Base-by-base conservation (phyloP, 2,113 vertebrate genomes). In the Pituophis catenifer region DNA sequence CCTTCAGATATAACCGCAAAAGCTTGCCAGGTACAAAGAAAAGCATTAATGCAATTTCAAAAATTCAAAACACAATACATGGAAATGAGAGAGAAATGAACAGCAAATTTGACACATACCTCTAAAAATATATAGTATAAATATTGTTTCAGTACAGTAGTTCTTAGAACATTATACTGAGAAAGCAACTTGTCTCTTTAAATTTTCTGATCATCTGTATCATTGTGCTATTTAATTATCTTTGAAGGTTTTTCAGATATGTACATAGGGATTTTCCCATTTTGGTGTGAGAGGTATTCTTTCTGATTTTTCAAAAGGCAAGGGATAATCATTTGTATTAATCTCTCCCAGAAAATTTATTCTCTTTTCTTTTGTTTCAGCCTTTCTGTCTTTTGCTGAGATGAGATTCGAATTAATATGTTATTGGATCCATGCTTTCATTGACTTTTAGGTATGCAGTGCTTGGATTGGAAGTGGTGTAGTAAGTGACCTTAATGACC, bases 1-100 rank as follows among this genome's bases (percentile, higher is more conserved):
- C 99, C 99, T 0, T 99, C 99, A 11, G 99, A 99, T 97, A 99
- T 99, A 96, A 99, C 98, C 59, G 99, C 99, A 44, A 99, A 99
- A 97, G 99, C 99, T 89, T 99, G 99, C 96, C 99, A 99, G 99
- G 99, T 99, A 98, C 95, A 91, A 89, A 93, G 86, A 92, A 93
- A 94, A 50, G n/a, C 12, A 48, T 91, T 94, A 94, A 95, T 75
- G 57, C 91, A 93, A 54, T 21, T 26, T 2, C 89, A 81, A 21
- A 44, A 90, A 33, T 94, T 89, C 2, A 48, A 93, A 92, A 94
- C 93, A 11, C 33, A 93, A 5, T 48, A 88, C 93, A 11, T 57
- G 15, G 94, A 58, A 59, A 87, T 52, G 93, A 94, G 86, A 57
- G 92, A 94, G 15, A 90, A 95, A 93, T 23, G 91, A 23, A 91